Conservation (phyloP, 2,888 invertebrate species). For the Drosophila emarginata region DNA sequence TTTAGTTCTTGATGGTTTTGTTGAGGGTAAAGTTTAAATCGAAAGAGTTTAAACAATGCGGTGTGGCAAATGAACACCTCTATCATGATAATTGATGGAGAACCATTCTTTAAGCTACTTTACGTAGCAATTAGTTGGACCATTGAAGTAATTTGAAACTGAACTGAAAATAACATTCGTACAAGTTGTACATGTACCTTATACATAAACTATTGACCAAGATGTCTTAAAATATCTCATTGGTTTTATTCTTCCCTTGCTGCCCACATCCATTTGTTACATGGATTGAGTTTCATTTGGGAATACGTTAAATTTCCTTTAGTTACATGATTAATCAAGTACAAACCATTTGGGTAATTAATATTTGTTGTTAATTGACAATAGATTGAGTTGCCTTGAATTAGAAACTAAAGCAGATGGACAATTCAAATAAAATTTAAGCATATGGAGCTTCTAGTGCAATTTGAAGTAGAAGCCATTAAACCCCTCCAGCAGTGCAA, state of each 20-base stretch:
- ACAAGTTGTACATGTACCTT: neutral
- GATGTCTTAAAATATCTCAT: neutral
- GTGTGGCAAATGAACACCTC: neutral
- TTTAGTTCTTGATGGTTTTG: neutral
- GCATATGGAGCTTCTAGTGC: too few species aligned
- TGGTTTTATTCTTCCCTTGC: neutral
- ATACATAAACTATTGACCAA: neutral
- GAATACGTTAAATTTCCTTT: neutral
- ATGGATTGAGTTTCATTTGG: neutral
- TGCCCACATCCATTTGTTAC: neutral
- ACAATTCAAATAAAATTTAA: too few species aligned
- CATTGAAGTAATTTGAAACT: neutral
- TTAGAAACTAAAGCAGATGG: neutral
- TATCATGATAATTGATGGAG: conserved; percentile 2
- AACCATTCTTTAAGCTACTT: neutral
- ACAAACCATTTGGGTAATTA: neutral
- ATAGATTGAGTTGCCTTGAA: neutral
- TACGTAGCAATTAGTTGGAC: neutral
- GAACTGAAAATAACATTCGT: neutral
- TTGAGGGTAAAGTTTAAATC: neutral
- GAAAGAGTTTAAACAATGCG: neutral
- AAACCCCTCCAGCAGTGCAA: too few species aligned
- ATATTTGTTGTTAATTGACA: neutral
- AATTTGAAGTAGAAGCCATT: too few species aligned
- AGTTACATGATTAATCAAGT: neutral